These are phyloP conservation scores for rabbit (Oryctolagus cuniculus) DNA, from an alignment of 2,113 vertebrate genomes.

Conservation along the genomic window mOryCun1.1 NC_091453.1:15723001-15723500, in stretches of 20 bases:
- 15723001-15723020: slow-evolving; percentile 1
- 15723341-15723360: neutral
- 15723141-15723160: slow-evolving; percentile 22
- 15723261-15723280: neutral
- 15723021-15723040: slow-evolving; percentile 20
- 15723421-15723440: slow-evolving; percentile 12
- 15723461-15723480: neutral
- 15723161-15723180: slow-evolving; percentile 10
- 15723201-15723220: neutral
- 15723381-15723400: slow-evolving; percentile 26
- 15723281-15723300: neutral
- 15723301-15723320: neutral
- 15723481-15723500: neutral
- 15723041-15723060: slow-evolving; percentile 11
- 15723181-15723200: neutral
- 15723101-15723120: neutral
- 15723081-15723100: neutral
- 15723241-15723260: slow-evolving; percentile 14
- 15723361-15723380: neutral
- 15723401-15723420: neutral
- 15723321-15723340: neutral
- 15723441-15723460: neutral
- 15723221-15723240: neutral
- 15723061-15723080: slow-evolving; percentile 37
- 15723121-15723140: neutral